Evolutionary conservation across 2,797 vertebrate genomes (phyloP), one percentile per base, ranked within the genome.

Genomic region (Pempheris klunzingeri): DNA sequence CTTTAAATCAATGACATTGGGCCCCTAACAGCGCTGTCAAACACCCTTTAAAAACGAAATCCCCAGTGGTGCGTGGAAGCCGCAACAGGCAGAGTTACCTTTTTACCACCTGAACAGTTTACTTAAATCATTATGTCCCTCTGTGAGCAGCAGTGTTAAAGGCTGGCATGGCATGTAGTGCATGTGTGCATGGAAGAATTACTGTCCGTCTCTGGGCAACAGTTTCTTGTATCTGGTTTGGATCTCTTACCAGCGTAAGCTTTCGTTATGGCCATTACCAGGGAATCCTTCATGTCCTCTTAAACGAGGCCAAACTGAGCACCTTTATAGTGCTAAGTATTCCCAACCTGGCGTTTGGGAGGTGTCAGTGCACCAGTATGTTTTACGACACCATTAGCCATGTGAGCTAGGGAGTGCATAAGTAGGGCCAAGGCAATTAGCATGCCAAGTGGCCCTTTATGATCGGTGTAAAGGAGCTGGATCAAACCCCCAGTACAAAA

Each of bases 301-400:
- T 92, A 93, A 95, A 93, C 84, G 80, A 94, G 92, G 89, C 90
- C 91, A 90, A 88, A 80, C 83, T 65, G 80, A 89, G 87, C 82
- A 85, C 90, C 90, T 87, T 92, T 90, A 92, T 88, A 87, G 90
- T 78, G 73, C 84, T 83, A 87, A 92, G 87, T 92, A 93, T 93
- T 93, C 93, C 91, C 94, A 88, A 90, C 92, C 90, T 91, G 88
- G 81, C 78, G 75, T 92, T 92, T 90, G 85, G 90, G 88, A 93
- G 83, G 83, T 89, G 92, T 91, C 90, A 79, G 82, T 79, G 90
- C 88, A 74, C 84, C 80, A 82, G 89, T 89, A 93, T 95, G 92
- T 93, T 95, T 95, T 95, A 95, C 90, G 90, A 92, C 92, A 80
- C 92, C 91, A 94, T 95, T 95, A 94, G 92, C 93, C 87, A 83